Conservation (phyloP, 1,140 invertebrate genomes). For the Steinernema feltiae region DNA sequence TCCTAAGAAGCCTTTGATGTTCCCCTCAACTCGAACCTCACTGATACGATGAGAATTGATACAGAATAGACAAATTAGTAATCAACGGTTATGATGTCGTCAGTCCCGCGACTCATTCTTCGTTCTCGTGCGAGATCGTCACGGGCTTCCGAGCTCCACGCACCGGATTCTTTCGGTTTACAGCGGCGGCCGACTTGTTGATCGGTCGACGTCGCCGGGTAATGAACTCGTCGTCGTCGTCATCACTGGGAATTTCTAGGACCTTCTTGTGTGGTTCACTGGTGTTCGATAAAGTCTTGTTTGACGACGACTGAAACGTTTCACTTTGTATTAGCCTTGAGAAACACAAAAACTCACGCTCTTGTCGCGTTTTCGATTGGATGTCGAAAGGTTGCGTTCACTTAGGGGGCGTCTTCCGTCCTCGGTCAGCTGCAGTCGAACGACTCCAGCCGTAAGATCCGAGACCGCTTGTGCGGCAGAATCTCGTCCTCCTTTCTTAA, state of each 20-base stretch:
- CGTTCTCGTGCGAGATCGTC: neutral
- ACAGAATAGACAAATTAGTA: too few species aligned
- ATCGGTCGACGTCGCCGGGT: neutral
- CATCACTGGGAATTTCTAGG: neutral
- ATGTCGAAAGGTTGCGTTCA: too few species aligned
- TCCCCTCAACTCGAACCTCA: too few species aligned
- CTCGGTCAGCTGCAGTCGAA: neutral
- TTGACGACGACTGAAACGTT: neutral
- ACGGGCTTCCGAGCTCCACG: neutral
- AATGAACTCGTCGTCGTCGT: constrained; percentile 8
- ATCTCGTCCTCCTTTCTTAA: constrained; percentile 3
- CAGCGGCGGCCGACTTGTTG: neutral
- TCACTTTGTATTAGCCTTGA: too few species aligned
- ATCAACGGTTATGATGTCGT: too few species aligned
- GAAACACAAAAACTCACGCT: too few species aligned
- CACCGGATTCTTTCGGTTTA: neutral
- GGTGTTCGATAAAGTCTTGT: neutral
- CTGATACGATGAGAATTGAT: too few species aligned
- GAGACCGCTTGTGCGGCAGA: neutral
- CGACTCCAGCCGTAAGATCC: constrained; percentile 4
- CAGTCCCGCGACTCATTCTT: neutral
- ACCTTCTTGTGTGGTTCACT: neutral
- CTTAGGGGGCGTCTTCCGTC: neutral
- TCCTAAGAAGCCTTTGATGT: too few species aligned
- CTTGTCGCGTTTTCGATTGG: too few species aligned